Base-by-base conservation (phyloP, 2,113 vertebrate genomes). In the Myotis lucifugus region DNA sequence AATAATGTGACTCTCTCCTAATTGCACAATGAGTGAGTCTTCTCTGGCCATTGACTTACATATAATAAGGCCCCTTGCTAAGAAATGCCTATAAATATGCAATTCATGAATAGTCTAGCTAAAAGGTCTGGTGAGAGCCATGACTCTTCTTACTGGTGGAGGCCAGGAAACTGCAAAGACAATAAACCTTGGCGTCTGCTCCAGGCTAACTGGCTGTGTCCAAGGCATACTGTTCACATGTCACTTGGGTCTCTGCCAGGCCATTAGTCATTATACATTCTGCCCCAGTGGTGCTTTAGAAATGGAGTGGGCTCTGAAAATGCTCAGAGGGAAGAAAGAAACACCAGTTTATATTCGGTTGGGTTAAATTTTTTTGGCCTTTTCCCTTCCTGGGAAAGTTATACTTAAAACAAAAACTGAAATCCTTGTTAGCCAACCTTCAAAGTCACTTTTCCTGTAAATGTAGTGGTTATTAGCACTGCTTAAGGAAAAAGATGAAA, bases 111-210 rank as follows among this genome's bases (percentile, higher is more conserved):
- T 0, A 88, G 52, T 89, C 34, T 70, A 70, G 72, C 95, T 93
- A 56, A 90, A 72, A 86, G 79, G 37, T 89, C 88, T 96, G 76
- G 79, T 76, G 66, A 93, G 23, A 89, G 70, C 76, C 85, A 40
- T 72, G 93, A 79, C 56, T 94, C 87, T 48, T 85, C 54, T 85
- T 76, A 81, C 93, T 72, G 64, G 23, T 29, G n/a, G 56, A 96
- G 64, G 64, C 81, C 81, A 85, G 92, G 94, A 96, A 97, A 91
- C 85, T 82, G 76, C 90, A 93, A 92, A 94, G 90, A 95, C 87
- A 94, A 95, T 95, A 94, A 96, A 96, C 87, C 54, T 29, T 73
- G 72, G 85, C 5, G 3, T 94, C 87, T 90, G 88, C 89, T 96
- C 29, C 56, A 90, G 70, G 84, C 79, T 70, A 72, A 88, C 64